Evolutionary conservation across 2,797 vertebrate species (phyloP), one percentile per base, ranked within the genome.

Genomic region (Acanthurus leucopareius): DNA sequence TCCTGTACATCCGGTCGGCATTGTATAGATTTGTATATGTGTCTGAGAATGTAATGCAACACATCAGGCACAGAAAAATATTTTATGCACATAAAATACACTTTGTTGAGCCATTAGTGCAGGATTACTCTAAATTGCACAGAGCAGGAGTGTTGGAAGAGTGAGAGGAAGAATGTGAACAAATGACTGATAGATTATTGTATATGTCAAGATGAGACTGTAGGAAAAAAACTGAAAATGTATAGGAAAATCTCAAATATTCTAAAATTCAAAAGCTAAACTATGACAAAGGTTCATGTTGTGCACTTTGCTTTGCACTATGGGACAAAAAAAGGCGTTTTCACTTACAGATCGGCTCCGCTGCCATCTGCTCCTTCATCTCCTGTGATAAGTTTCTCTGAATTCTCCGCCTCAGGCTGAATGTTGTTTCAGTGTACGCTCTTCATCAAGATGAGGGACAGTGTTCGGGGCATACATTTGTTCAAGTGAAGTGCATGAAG

Each of bases 321-420:
- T 44, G 68, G 65, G 72, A 83, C 71, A 40, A 3, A n/a, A n/a
- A 73, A 64, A 32, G 14, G 60, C 81, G 82, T 77, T 73, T 86
- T 73, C 75, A 73, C 60, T 77, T 77, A 74, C 56, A 83, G 68
- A 85, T 74, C 52, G 48, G 45, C 64, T 52, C 63, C 32, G 59
- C 49, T 14, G 49, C 80, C 75, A 84, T 80, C 80, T 90, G 82
- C 79, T 81, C 57, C 68, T 77, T 81, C 69, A 76, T 81, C 70
- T 82, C 78, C 69, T 65, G 51, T 66, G 75, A 85, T 84, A 58
- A 57, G 7, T 4, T 83, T 51, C 45, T 62, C 71, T 69, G 52
- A 57, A 62, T 64, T 38, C 76, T 48, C 25, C 40, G 65, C 60
- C 70, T 64, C 45, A 6, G 57, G 80, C 84, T 73, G 13, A 22